Evolutionary conservation across 2,888 invertebrate genomes (phyloP), one percentile per base, ranked within the genome.

Genomic region (Callimorpha dominula): DNA sequence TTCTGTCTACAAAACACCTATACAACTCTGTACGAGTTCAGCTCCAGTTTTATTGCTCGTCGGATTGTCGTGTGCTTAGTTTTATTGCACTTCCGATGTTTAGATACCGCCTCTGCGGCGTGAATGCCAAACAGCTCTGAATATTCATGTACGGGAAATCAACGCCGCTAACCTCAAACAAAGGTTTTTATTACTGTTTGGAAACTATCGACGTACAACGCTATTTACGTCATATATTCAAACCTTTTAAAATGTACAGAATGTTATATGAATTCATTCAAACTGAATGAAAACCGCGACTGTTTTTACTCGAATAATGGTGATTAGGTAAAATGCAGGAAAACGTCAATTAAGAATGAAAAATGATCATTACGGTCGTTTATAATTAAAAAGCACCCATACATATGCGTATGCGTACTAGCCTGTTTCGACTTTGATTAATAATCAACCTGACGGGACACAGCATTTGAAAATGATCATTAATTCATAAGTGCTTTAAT

Each of bases 321-420:
- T 94, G 93, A 95, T 95, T 94, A 93, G 92, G 88, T 90, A 90
- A 90, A 94, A 93, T 89, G 90, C 85, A 91, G 89, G 90, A 88
- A 91, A 93, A 92, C 89, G 90, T 91, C 94, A 93, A 95, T 95
- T 95, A 94, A 88, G 92, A 89, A 93, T 95, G 95, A 95, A 95
- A 94, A 95, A 95, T 95, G 94, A 94, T 94, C 89, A 93, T 93
- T 93, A 91, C 90, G 82, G 81, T 80, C 89, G 88, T 88, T 89
- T 90, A 91, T 95, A 95, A 95, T 95, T 95, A 95, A 95, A 95
- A 95, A 90, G 89, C 90, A 89, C 88, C 90, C 88, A 89, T 91
- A 90, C 89, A 90, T 88, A 87, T 71, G 57, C 60, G 68, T 46
- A 88, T 88, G 68, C 68, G 68, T 46, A 88, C 88, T 88, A 88